phyloP scores from a whole-genome alignment of 2,113 vertebrate genomes.

The Alces alces region DNA sequence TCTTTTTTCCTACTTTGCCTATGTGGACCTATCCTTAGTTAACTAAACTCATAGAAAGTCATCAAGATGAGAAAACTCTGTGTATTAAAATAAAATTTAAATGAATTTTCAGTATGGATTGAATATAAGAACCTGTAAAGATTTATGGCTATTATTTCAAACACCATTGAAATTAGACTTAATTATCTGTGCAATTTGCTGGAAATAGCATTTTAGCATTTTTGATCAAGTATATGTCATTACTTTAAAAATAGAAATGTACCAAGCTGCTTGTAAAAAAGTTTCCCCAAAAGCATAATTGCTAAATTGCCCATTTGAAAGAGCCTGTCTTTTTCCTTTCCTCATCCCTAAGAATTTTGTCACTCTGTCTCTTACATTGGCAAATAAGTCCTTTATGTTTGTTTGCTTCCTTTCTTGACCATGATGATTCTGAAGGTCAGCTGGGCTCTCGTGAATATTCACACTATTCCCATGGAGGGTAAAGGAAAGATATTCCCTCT shows the following conservation, averaged over 20 bases:
- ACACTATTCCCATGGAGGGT: neutral
- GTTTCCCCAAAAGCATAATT: neutral
- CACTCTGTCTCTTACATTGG: neutral
- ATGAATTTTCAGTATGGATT: conserved; percentile 52
- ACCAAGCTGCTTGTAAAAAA: conserved; percentile 64
- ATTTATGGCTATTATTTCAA: conserved; percentile 79
- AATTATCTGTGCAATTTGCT: conserved; percentile 84
- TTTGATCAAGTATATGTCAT: conserved; percentile 79
- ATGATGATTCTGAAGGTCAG: neutral
- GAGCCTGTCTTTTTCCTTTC: neutral
- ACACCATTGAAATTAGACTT: conserved; percentile 82
- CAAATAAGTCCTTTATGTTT: neutral
- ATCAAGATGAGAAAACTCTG: conserved; percentile 46
- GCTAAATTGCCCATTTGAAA: conserved; percentile 32
- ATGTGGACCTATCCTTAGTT: neutral
- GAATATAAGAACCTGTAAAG: conserved; percentile 60
- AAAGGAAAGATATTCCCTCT: neutral
- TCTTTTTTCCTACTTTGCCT: neutral
- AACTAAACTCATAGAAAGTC: conserved; percentile 41
- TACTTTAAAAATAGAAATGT: conserved; percentile 78
- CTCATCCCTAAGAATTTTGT: neutral
- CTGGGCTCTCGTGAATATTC: neutral
- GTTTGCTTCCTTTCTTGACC: neutral
- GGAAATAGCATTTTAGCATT: conserved; percentile 80
- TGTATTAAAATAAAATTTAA: conserved; percentile 65